A percentile compares a stretch with the other conserved stretches of the same genome.
Evolutionary conservation across 2,113 vertebrate species (phyloP).

Genomic region (Saccopteryx leptura): DNA sequence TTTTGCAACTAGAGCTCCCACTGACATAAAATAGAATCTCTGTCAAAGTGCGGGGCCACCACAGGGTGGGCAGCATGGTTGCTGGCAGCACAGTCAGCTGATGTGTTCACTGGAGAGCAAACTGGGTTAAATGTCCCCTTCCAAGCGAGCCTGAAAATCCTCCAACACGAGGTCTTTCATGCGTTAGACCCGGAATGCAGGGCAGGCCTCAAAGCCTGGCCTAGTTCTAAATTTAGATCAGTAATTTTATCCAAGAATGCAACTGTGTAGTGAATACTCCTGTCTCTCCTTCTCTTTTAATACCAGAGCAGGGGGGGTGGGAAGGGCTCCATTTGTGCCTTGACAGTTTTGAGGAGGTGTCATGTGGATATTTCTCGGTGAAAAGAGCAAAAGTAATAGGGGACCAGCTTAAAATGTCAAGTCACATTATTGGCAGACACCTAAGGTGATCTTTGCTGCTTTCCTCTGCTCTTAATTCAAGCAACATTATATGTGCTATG

Average conservation of each 20-base stretch:
- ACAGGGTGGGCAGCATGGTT: constrained; percentile 40
- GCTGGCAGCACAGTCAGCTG: background rate
- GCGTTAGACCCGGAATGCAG: constrained; percentile 62
- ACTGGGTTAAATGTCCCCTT: constrained; percentile 82
- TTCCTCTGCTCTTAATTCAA: constrained; percentile 63
- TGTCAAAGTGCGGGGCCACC: constrained; percentile 68
- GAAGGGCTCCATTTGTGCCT: constrained; percentile 15
- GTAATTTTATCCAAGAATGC: constrained; percentile 75
- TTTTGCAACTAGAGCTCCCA: constrained; percentile 75
- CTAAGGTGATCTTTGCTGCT: constrained; percentile 64
- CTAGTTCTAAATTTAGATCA: constrained; percentile 85
- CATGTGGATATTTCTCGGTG: constrained; percentile 69
- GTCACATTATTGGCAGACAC: constrained; percentile 77
- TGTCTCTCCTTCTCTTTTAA: constrained; percentile 25
- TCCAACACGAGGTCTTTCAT: constrained; percentile 74
- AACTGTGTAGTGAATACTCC: constrained; percentile 9
- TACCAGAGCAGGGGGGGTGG: background rate
- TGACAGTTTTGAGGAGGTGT: constrained; percentile 69
- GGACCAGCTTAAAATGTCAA: constrained; percentile 81
- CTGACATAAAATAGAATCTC: constrained; percentile 76
- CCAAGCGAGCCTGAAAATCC: constrained; percentile 72
- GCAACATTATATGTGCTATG: constrained; percentile 49
- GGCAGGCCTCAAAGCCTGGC: constrained; percentile 83
- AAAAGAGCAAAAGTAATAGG: constrained; percentile 81
- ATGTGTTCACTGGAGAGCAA: constrained; percentile 68